phyloP scores from a whole-genome alignment of 2,888 invertebrate species.

The Microplitis deprimator region DNA sequence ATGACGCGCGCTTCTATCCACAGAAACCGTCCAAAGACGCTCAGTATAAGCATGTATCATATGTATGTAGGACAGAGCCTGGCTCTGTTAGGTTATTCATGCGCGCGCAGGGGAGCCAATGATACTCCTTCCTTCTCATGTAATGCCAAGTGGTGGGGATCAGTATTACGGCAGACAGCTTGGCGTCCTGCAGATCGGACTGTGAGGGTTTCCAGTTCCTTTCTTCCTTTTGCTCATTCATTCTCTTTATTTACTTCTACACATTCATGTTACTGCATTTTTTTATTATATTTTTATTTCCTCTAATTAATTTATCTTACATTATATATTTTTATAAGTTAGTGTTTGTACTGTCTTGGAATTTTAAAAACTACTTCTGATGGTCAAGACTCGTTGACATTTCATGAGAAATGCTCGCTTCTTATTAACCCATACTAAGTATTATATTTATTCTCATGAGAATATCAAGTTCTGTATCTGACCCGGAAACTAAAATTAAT shows the following conservation, averaged over 20 bases:
- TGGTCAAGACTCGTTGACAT: constrained; percentile 28
- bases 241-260: constrained; percentile 13
- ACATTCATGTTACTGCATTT: constrained; percentile 4
- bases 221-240: constrained; percentile 44
- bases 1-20: constrained; percentile 21
- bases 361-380: constrained; percentile 27
- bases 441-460: constrained; percentile 26
- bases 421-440: constrained; percentile 28
- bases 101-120: constrained; percentile 25
- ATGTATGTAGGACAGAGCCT: constrained; percentile 60
- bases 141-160: constrained; percentile 49
- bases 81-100: constrained; percentile 42
- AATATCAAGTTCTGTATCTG: not conserved
- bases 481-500: not conserved
- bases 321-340: constrained; percentile 1
- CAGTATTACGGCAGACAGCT: constrained; percentile 70
- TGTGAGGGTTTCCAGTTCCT: constrained; percentile 57
- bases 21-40: constrained; percentile 20
- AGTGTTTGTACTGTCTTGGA: constrained; percentile 11
- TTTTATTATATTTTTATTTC: not conserved
- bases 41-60: constrained; percentile 41
- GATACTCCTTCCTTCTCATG: constrained; percentile 26
- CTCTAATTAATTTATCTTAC: not conserved
- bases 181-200: constrained; percentile 69
- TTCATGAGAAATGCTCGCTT: constrained; percentile 25